Evolutionary conservation across 2,888 invertebrate genomes (phyloP).

Genomic region (Habrosyne pyritoides): DNA sequence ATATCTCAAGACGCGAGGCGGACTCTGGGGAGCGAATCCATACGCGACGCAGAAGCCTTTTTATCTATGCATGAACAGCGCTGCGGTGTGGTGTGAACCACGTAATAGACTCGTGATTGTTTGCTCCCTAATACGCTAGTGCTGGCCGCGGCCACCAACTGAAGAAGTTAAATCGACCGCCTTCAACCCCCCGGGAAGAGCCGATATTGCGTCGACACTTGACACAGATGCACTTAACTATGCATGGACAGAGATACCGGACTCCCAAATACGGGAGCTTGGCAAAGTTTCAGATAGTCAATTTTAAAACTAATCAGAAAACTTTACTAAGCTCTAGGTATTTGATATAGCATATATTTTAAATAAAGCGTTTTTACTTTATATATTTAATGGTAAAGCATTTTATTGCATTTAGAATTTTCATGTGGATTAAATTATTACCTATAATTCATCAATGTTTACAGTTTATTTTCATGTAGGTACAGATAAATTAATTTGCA

Average conservation of each 20-base stretch:
- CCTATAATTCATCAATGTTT: too few species aligned
- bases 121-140: conserved; percentile 26
- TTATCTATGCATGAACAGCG: conserved; percentile 66
- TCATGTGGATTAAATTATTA: neutral
- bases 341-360: neutral
- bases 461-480: too few species aligned
- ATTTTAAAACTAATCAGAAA: conserved; percentile 55
- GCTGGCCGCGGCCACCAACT: conserved; percentile 25
- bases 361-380: neutral
- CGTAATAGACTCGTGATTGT: conserved; percentile 39
- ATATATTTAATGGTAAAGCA: too few species aligned
- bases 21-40: conserved; percentile 48
- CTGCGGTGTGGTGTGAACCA: conserved; percentile 29
- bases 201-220: conserved; percentile 75
- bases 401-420: neutral
- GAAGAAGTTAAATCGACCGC: conserved; percentile 65
- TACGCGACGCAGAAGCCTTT: conserved; percentile 50
- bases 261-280: conserved; percentile 63
- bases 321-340: conserved; percentile 9
- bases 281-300: conserved; percentile 60
- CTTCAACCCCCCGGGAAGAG: conserved; percentile 51
- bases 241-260: conserved; percentile 75
- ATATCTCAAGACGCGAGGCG: conserved; percentile 59
- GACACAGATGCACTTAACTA: conserved; percentile 77
- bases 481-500: neutral